Percentiles rank a stretch among this genome's conserved stretches.
phyloP scores from a whole-genome alignment of 2,113 vertebrate species.

The Archilochus colubris region DNA sequence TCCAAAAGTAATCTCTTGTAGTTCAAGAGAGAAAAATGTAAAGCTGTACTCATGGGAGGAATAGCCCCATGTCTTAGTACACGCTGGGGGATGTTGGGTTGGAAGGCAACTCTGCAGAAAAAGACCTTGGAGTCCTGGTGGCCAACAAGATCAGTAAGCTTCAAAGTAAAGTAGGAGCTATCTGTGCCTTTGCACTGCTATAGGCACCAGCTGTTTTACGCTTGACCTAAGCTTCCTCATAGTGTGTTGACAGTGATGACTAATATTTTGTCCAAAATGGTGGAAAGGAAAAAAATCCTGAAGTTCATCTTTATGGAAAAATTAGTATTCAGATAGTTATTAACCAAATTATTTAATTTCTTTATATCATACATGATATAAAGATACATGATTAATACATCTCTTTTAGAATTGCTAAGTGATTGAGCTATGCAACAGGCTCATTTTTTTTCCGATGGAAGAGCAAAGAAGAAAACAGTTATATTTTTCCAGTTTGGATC shows the following conservation, averaged over 20 bases:
- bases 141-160: not conserved
- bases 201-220: not conserved
- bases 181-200: not conserved
- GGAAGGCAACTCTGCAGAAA: not conserved
- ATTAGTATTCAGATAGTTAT: not conserved
- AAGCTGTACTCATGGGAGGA: not conserved
- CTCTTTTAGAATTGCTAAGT: not conserved
- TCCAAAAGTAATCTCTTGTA: not conserved
- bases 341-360: not conserved
- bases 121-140: not conserved
- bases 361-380: not conserved
- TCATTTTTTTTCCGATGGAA: not conserved
- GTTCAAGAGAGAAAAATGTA: not conserved
- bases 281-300: not conserved
- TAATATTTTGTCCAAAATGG: not conserved
- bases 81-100: not conserved
- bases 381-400: not conserved
- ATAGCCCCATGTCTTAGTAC: not conserved
- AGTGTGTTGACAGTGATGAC: not conserved
- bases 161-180: not conserved
- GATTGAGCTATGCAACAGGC: not conserved
- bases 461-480: not conserved
- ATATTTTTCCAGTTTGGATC: not conserved
- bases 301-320: not conserved
- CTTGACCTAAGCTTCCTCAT: not conserved